Base-by-base conservation (phyloP, 2,888 invertebrate species). In the Spilarctia lutea region DNA sequence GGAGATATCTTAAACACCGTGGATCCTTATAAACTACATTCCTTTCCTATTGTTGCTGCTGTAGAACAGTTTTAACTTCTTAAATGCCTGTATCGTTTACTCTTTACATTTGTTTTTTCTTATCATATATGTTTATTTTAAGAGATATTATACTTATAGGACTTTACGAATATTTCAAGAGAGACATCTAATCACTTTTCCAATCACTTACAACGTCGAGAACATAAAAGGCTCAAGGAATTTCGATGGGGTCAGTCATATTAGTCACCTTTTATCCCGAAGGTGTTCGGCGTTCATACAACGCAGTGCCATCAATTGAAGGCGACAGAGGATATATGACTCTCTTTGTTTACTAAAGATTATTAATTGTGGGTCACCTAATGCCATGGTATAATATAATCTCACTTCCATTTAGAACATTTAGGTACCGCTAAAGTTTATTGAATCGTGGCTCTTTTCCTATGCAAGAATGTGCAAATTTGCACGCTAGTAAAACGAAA, bases 281-380 rank as follows among this genome's bases (percentile, higher is more conserved):
- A 75, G 56, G 63, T 67, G 65, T 69, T 45, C 24, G 16, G 16
- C n/a, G 39, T 68, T 52, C 45, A 68, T 39, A 69, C 65, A 74
- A 39, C 24, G 48, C 69, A 74, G 72, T 75, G 67, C 71, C 82
- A 81, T 83, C 76, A 78, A 63, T 72, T 77, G 71, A 75, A 65
- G 68, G 74, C 68, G 68, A 66, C 56, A 75, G 66, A 16, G 65
- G 75, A 82, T 83, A 83, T 83, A 82, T 73, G 71, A 75, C 73
- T 73, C 67, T n/a, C 81, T 70, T 83, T 83, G 82, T 83, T 79
- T 71, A 16, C 68, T 33, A 76, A 76, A 83, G 79, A 84, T 81
- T 82, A 83, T 83, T 83, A 83, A 83, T 83, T 84, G 79, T 70
- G 76, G 74, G 75, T 65, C 52, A 33, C 71, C 73, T 73, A 76